Percentiles rank a stretch among this genome's conserved stretches.
Evolutionary conservation across 2,888 invertebrate species (phyloP).

Genomic region (Eristalinus aeneus): DNA sequence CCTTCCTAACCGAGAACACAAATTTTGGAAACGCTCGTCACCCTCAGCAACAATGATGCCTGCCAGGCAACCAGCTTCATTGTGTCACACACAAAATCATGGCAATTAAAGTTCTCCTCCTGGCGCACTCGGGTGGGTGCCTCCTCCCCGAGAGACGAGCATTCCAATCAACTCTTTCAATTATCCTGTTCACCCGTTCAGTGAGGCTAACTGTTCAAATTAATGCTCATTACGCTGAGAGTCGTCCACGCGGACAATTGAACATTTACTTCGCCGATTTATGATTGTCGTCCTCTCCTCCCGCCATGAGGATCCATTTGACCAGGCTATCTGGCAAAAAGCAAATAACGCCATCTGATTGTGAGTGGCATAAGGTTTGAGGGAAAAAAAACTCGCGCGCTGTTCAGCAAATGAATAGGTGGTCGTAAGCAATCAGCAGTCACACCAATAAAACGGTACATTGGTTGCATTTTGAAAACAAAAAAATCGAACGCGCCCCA

Average conservation of each 20-base stretch:
- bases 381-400: conserved; percentile 28
- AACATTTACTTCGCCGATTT: conserved; percentile 49
- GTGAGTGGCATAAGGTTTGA: conserved; percentile 29
- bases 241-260: conserved; percentile 49
- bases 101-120: conserved; percentile 36
- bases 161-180: conserved; percentile 62
- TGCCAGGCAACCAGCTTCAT: background rate
- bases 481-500: background rate
- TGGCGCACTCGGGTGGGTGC: background rate
- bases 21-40: background rate
- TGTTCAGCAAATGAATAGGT: conserved; percentile 39
- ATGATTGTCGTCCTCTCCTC: conserved; percentile 41
- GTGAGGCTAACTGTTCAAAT: conserved; percentile 55
- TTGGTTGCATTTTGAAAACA: background rate
- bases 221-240: conserved; percentile 63
- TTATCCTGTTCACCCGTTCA: conserved; percentile 60
- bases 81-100: background rate
- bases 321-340: conserved; percentile 11
- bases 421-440: conserved; percentile 50
- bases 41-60: background rate
- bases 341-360: conserved; percentile 38
- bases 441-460: conserved; percentile 29
- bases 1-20: background rate
- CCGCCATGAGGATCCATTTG: background rate
- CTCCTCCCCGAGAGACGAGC: conserved; percentile 22